Evolutionary conservation across 2,797 vertebrate species (phyloP).

Genomic region (Sarcoramphus papa): DNA sequence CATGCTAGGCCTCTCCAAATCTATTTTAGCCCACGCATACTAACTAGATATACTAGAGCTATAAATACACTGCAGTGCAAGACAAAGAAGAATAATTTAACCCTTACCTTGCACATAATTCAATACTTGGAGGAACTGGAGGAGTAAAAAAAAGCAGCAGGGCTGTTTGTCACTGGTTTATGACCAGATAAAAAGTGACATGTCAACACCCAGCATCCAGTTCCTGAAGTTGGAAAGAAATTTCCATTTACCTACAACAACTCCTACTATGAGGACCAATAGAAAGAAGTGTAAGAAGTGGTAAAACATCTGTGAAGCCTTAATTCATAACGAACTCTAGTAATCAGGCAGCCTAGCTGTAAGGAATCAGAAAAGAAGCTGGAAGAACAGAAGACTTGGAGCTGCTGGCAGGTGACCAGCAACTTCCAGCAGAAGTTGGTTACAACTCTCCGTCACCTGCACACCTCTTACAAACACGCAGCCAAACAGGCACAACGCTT

Average conservation of each 20-base stretch:
- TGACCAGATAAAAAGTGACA: neutral
- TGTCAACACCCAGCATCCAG: neutral
- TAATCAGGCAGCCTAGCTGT: neutral
- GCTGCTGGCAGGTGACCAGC: neutral
- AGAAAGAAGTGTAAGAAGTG: neutral
- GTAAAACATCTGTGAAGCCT: neutral
- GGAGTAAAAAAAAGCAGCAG: neutral
- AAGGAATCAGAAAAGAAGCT: neutral
- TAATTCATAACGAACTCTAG: neutral
- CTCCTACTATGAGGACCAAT: neutral
- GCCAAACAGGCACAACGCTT: neutral
- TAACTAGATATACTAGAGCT: neutral
- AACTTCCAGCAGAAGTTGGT: neutral
- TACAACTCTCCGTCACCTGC: neutral
- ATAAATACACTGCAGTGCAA: neutral
- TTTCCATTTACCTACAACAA: neutral
- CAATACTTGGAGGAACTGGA: neutral
- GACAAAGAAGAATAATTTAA: neutral
- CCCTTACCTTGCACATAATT: neutral
- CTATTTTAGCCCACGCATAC: neutral
- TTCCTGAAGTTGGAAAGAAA: neutral
- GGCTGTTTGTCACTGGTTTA: neutral
- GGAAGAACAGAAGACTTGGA: neutral
- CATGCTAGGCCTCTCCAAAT: neutral
- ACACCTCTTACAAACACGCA: neutral